phyloP scores from a whole-genome alignment of 2,888 invertebrate genomes.

The Ophonus ardosiacus region DNA sequence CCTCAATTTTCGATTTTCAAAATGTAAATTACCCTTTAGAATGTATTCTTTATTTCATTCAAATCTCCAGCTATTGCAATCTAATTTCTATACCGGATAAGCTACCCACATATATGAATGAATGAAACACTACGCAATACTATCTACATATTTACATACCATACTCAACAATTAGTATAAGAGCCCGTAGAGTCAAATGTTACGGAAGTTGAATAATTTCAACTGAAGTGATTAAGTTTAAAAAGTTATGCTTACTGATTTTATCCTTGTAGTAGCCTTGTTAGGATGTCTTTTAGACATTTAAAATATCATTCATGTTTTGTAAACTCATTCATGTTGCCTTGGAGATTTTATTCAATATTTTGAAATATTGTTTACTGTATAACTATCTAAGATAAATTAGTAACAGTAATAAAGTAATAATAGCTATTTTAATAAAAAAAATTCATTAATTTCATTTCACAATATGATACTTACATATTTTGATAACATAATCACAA shows the following conservation, averaged over 20 bases:
- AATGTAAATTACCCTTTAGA: too few relatives aligned
- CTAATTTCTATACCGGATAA: conserved; percentile 10
- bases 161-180: conserved; percentile 5
- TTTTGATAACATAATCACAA: too few relatives aligned
- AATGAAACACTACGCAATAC: conserved; percentile 18
- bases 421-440: background rate
- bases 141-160: background rate
- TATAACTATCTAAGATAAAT: background rate
- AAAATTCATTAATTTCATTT: background rate
- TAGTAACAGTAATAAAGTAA: background rate
- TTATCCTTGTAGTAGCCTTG: background rate
- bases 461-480: too few relatives aligned
- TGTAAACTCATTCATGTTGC: conserved; percentile 15
- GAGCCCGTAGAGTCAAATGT: background rate
- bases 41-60: too few relatives aligned
- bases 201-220: conserved; percentile 10
- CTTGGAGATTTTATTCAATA: background rate
- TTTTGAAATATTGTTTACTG: conserved; percentile 1
- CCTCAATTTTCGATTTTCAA: too few relatives aligned
- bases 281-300: background rate
- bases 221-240: background rate
- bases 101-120: conserved; percentile 7
- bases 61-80: too few relatives aligned
- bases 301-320: background rate
- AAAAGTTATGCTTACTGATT: background rate